Conservation (phyloP, 2,113 vertebrate species). For the Piliocolobus tephrosceles region DNA sequence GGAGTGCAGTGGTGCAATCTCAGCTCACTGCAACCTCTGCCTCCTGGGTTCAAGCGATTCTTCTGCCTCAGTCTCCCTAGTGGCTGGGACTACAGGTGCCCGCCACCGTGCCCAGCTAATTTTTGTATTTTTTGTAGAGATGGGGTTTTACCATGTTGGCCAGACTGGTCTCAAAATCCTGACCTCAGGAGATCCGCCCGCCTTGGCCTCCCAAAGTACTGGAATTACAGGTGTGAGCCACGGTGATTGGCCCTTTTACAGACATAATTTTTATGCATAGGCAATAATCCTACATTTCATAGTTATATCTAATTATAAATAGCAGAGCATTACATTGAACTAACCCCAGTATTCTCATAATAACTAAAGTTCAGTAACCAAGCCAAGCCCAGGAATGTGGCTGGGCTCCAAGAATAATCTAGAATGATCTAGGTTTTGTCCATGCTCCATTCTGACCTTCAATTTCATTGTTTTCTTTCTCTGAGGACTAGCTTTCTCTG, state of each 20-base stretch:
- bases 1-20: too few relatives aligned
- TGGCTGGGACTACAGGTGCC: too few relatives aligned
- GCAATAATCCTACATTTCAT: slow-evolving; percentile 20
- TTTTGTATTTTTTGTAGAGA: too few relatives aligned
- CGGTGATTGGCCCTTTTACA: not conserved
- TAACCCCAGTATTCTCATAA: not conserved
- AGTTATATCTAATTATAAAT: not conserved
- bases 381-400: not conserved
- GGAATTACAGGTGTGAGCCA: too few relatives aligned
- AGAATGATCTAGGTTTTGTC: not conserved
- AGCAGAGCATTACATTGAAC: not conserved
- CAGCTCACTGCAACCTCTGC: too few relatives aligned
- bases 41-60: too few relatives aligned
- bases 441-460: not conserved
- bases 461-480: not conserved
- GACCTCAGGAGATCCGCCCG: too few relatives aligned
- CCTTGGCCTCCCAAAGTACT: too few relatives aligned
- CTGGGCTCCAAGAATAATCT: not conserved
- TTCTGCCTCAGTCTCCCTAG: too few relatives aligned
- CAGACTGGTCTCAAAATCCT: too few relatives aligned
- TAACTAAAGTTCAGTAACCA: slow-evolving; percentile 5
- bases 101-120: rapidly evolving
- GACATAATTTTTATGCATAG: slow-evolving; percentile 25
- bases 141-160: too few relatives aligned
- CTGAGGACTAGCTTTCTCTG: not conserved